phyloP scores from a whole-genome alignment of 92 coral and sea anemone species.

The Parazoanthus darwini region DNA sequence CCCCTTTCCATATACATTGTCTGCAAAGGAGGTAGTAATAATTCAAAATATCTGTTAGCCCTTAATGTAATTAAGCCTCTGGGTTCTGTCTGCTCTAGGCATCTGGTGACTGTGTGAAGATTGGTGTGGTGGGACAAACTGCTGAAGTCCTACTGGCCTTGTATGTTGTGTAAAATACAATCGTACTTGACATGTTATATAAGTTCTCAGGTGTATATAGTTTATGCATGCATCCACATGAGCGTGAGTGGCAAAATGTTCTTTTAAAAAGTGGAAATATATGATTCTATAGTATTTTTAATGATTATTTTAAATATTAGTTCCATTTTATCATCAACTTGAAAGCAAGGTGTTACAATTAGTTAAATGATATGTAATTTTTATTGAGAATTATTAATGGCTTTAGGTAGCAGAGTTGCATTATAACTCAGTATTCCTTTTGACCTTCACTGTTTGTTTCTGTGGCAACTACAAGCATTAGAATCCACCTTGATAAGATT shows the following conservation, averaged over 20 bases:
- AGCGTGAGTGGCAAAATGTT: background rate
- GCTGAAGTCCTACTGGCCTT: background rate
- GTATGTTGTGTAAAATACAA: background rate
- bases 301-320: background rate
- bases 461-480: no score
- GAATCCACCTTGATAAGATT: background rate
- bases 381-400: no score
- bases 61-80: conserved; percentile 4
- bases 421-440: background rate
- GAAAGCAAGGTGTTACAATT: background rate
- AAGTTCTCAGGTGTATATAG: background rate
- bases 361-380: no score
- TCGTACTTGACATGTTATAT: background rate
- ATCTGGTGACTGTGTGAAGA: conserved; percentile 41
- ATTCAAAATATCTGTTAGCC: background rate
- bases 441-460: background rate
- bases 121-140: conserved; percentile 42
- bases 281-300: no score
- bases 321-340: background rate
- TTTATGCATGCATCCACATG: background rate
- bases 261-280: background rate
- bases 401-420: no score
- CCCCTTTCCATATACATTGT: background rate
- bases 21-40: background rate
- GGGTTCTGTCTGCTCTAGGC: conserved; percentile 55